These are phyloP conservation scores for Eleutherodactylus coqui DNA, from an alignment of 2,797 vertebrate genomes.

Conservation along the genomic window DNA sequence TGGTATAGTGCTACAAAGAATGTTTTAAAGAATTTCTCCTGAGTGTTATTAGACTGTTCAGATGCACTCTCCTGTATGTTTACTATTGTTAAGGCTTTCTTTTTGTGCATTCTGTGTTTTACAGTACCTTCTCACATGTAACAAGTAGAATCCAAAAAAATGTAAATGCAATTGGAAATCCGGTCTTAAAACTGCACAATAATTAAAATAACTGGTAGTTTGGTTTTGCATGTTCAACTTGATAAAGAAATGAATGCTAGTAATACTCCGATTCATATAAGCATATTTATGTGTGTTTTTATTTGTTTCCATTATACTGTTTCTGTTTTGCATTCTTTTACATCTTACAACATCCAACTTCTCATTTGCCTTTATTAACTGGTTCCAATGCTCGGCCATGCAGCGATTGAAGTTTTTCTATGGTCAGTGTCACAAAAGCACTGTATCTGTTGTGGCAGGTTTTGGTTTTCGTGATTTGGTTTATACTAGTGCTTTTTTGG, in stretches of 20 bases:
- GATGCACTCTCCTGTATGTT: slow-evolving; percentile 54
- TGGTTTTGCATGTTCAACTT: neutral
- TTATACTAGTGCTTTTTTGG: no score
- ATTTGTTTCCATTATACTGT: no score
- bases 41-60: slow-evolving; percentile 52
- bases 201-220: neutral
- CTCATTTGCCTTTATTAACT: no score
- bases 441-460: no score
- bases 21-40: slow-evolving; percentile 57
- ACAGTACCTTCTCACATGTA: neutral
- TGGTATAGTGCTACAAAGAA: slow-evolving; percentile 56
- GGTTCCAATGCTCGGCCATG: no score
- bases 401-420: no score
- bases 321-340: no score
- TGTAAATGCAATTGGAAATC: neutral
- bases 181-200: neutral
- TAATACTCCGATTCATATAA: neutral
- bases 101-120: slow-evolving; percentile 4
- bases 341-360: no score
- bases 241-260: neutral
- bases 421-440: no score
- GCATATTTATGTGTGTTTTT: neutral
- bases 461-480: no score
- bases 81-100: slow-evolving; percentile 31
- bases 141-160: neutral